These are phyloP conservation scores for Brachyhypopomus gauderio DNA, from an alignment of 2,113 vertebrate genomes.

Conservation along the genomic window DNA sequence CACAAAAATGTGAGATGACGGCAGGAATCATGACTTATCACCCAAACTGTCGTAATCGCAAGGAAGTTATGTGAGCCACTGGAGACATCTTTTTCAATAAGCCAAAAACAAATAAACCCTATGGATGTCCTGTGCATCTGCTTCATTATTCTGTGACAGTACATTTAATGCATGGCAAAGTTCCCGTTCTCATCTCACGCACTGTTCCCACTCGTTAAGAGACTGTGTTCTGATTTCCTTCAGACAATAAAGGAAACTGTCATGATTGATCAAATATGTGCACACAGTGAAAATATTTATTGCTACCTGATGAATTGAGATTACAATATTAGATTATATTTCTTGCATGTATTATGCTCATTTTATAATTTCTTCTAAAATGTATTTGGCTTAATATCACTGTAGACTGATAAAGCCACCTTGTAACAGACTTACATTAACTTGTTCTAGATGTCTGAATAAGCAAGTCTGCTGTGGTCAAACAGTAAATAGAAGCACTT, in stretches of 20 bases:
- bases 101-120: background rate
- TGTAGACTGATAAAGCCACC: background rate
- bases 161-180: background rate
- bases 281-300: background rate
- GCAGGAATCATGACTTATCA: background rate
- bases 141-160: conserved; percentile 10
- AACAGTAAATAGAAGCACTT: conserved; percentile 1
- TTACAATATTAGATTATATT: too few relatives aligned
- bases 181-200: background rate
- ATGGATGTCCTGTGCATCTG: background rate
- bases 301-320: too few relatives aligned
- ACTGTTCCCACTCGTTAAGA: background rate
- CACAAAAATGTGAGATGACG: background rate
- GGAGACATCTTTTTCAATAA: background rate
- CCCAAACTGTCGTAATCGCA: background rate
- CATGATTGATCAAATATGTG: background rate
- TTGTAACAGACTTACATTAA: background rate
- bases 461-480: background rate
- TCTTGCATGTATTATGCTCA: too few relatives aligned
- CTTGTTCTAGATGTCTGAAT: background rate
- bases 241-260: background rate
- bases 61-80: background rate
- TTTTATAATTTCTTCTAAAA: too few relatives aligned
- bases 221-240: background rate
- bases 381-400: too few relatives aligned